Evolutionary conservation across 2,888 invertebrate genomes (phyloP).

Genomic region (Hirtodrosophila histrioides): DNA sequence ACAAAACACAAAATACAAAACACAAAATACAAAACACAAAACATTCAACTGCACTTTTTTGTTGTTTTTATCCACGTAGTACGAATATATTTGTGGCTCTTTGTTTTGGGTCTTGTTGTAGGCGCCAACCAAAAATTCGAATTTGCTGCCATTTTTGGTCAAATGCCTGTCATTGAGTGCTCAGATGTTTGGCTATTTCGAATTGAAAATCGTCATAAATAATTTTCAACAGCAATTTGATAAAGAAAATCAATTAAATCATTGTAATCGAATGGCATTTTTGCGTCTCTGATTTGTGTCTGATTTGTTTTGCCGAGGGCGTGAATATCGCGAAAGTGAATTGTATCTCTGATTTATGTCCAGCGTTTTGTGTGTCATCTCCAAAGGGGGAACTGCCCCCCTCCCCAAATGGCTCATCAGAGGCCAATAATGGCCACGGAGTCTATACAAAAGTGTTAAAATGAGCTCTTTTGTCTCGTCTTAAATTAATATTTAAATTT

Average conservation of each 20-base stretch:
- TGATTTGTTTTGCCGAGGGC: conserved; percentile 25
- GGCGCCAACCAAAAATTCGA: conserved; percentile 42
- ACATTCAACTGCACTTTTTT: conserved; percentile 42
- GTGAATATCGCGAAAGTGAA: conserved; percentile 14
- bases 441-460: background rate
- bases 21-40: conserved; percentile 33
- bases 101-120: conserved; percentile 40
- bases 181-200: conserved; percentile 15
- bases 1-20: conserved; percentile 20
- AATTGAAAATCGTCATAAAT: conserved; percentile 71
- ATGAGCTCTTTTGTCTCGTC: no score
- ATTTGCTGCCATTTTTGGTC: conserved; percentile 67
- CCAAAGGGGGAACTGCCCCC: no score
- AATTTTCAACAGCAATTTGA: conserved; percentile 45
- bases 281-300: conserved; percentile 19
- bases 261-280: conserved; percentile 53
- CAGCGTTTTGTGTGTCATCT: background rate
- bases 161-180: conserved; percentile 59
- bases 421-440: background rate
- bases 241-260: conserved; percentile 66
- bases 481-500: no score
- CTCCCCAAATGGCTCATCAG: background rate
- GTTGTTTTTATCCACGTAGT: background rate
- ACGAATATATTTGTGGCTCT: conserved; percentile 4
- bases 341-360: conserved; percentile 16